Base-by-base conservation (phyloP, 2,888 invertebrate species). In the Prenolepis imparis region DNA sequence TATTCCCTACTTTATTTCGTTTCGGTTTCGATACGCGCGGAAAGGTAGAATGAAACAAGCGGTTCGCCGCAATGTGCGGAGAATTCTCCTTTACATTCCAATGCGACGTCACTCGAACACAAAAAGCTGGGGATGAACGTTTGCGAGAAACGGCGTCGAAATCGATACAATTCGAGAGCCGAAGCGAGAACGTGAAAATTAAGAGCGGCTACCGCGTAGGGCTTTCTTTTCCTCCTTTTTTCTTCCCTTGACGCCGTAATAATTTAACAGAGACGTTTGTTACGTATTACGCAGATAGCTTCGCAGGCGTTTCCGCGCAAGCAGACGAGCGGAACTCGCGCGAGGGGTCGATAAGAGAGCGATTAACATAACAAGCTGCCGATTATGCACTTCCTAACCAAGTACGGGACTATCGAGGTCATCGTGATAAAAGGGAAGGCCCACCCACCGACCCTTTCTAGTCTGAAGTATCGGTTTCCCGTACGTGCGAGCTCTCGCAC, bases 291-390 rank as follows among this genome's bases (percentile, higher is more conserved):
- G 70, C 82, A 83, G 83, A 83, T 86, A 87, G 68, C 81, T 82
- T 12, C 83, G 84, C 36, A 36, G 36, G 85, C 85, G 84, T 55
- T 39, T 21, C 67, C 67, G 68, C 55, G n/a, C 52, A n/a, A 12
- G 15, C 36, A 36, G 41, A 67, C 67, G 24, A 52, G 39, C 72
- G 66, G 2, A 21, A 63, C 18, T 36, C 21, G 12, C n/a, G 61
- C 85, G 87, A 82, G 57, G 64, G 28, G 77, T 89, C 91, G 91
- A 91, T 92, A 90, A 89, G 90, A 90, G 91, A 90, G 86, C 90
- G 91, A 92, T 93, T 93, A 92, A 91, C 92, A 91, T 92, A 92
- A 92, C 91, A 89, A 89, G 90, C 89, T 73, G 86, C 83, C 87
- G 85, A 84, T 87, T 86, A 85, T 88, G 89, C 84, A 85, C 85